Conservation (phyloP, 2,113 vertebrate species). For the Pyrgilauda ruficollis region DNA sequence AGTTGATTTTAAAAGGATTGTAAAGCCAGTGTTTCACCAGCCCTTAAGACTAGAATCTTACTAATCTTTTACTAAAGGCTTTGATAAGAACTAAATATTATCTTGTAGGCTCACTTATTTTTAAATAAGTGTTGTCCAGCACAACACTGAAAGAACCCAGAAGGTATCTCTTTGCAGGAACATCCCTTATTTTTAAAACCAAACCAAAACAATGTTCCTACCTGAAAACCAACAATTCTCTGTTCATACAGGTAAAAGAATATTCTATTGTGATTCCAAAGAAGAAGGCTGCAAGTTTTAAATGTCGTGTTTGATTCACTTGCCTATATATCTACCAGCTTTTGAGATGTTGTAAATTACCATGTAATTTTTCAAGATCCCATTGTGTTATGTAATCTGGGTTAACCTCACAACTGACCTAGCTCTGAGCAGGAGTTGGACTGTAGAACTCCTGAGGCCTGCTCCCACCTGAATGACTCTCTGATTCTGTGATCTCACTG, state of each 20-base stretch:
- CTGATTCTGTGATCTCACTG: not conserved
- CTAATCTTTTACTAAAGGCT: not conserved
- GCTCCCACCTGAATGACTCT: not conserved
- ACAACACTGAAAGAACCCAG: not conserved
- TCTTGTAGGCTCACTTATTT: not conserved
- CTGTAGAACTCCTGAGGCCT: not conserved
- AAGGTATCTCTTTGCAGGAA: not conserved
- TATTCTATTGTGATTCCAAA: not conserved
- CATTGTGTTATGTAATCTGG: accelerated
- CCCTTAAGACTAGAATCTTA: not conserved
- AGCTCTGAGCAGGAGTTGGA: not conserved
- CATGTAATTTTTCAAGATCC: not conserved
- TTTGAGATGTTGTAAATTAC: not conserved
- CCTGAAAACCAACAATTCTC: not conserved
- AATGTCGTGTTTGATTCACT: not conserved
- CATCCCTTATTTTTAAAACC: not conserved
- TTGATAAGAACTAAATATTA: not conserved
- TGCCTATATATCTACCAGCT: not conserved
- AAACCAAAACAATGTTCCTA: not conserved
- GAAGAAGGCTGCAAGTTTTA: not conserved
- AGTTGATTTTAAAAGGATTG: not conserved
- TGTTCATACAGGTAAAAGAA: not conserved
- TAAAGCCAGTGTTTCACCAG: not conserved
- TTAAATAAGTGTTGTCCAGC: not conserved
- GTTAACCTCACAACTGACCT: not conserved